Evolutionary conservation across 2,797 vertebrate genomes (phyloP), one percentile per base, ranked within the genome.

Genomic region (Melanotaenia parkinsoni): DNA sequence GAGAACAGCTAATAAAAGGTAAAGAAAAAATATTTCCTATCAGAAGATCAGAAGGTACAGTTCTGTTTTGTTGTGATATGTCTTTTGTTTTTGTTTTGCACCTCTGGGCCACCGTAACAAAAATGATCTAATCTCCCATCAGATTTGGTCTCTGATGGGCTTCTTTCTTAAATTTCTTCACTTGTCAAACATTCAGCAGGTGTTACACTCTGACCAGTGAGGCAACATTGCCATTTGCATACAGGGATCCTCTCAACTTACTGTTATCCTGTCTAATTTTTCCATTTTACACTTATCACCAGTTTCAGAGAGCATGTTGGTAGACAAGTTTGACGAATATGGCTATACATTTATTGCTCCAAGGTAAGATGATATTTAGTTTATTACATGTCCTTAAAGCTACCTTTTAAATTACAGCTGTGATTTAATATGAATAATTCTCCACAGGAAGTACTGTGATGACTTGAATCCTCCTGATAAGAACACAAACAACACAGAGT

Each of bases 401-500:
- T n/a, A 24, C 14, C n/a, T 50, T 18, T 43, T 1, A 51, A 13
- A 0, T 61, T 30, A 72, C 5, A 14, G 20, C 12, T 50, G 16
- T 79, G 30, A 63, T n/a, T 58, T 3, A 54, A n/a, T 11, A 1
- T 26, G 16, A 47, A 8, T 37, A 5, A 11, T 58, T 40, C 66
- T 28, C 63, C 56, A 22, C 70, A 99, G 98, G 89, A 90, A 96
- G 80, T 99, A 98, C 87, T 99, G 98, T 85, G 95, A 66, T 45
- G 96, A 98, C 72, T 82, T 99, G 72, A 96, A 96, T 84, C 92
- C 92, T 45, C 94, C 95, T 22, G 94, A 94, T 70, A 97, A 97
- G 91, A 96, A 96, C 86, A 95, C 93, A 65, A 98, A 97, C 91
- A 98, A 97, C 92, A 98, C 96, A 0, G 96, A 97, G 84, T 99